Conservation (phyloP, 2,113 vertebrate species). For the Mastomys natalensis region DNA sequence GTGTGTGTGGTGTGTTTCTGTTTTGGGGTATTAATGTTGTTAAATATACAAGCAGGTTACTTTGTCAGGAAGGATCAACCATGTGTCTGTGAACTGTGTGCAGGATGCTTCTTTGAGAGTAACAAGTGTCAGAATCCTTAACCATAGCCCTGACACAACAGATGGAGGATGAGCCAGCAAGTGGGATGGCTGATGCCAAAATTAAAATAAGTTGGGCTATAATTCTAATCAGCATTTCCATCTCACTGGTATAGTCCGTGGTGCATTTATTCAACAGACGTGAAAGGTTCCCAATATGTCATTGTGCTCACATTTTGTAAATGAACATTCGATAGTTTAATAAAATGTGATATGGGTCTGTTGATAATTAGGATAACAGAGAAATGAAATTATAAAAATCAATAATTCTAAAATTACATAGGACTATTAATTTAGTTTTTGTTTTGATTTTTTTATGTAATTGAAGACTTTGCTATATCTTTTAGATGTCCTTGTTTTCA, state of each 20-base stretch:
- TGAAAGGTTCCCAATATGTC: neutral
- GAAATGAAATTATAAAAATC: neutral
- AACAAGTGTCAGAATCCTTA: neutral
- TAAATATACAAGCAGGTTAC: neutral
- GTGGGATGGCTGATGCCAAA: neutral
- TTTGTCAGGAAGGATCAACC: neutral
- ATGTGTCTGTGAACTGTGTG: neutral
- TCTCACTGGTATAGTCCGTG: neutral
- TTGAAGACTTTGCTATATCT: neutral
- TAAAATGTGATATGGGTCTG: neutral
- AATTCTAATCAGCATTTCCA: neutral
- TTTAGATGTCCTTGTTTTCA: neutral
- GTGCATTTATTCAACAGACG: neutral
- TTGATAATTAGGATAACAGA: neutral
- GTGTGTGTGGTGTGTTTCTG: neutral
- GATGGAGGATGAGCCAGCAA: neutral
- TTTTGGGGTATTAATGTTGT: neutral
- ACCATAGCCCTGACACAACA: accelerated
- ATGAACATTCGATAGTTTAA: neutral
- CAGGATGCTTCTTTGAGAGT: neutral
- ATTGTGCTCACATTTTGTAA: slow-evolving; percentile 17
- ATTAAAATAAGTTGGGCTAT: neutral
- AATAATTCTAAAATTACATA: neutral
- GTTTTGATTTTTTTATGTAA: neutral
- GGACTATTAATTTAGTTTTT: slow-evolving; percentile 7